Evolutionary conservation across 2,797 vertebrate genomes (phyloP), one percentile per base, ranked within the genome.

Genomic region (Ceyx erithaca): DNA sequence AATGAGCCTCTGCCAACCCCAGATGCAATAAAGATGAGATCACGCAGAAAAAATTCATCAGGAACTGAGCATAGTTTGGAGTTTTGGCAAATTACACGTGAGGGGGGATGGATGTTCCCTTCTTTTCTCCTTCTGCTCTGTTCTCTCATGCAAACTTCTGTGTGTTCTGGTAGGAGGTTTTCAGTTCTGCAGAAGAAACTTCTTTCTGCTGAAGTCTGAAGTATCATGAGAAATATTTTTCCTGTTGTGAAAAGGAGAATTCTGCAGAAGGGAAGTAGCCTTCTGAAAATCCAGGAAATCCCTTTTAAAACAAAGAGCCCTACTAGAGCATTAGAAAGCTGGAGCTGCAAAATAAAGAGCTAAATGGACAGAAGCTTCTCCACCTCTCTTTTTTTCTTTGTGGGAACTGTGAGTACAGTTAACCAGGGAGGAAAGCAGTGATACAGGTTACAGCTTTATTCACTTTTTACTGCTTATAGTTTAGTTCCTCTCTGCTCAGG

Each of bases 1-100:
- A 77, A 85, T 52, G 66, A 87, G n/a, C 0, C 6, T 93, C 26
- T 83, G 95, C 76, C 83, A 89, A 88, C 92, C 48, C 35, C 58
- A 80, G 62, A 93, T 87, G 64, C 64, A 80, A 1, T 62, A 78
- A 71, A 21, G 80, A 80, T 91, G 93, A 94, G 82, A 76, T 94
- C 77, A 87, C 59, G 73, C 80, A 95, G 67, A 86, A 92, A 85
- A 90, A 92, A 45, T 63, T 40, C 7, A 71, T 75, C 58, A 31
- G 88, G 55, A 87, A 17, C 79, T 69, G 30, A 93, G 64, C 76
- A 21, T 89, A 85, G 66, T 82, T 92, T 51, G 18, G 61, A 62
- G 22, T 93, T 85, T 55, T 80, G 66, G 58, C 78, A 92, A 22
- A 30, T 82, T 82, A 48, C 2, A 3, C 75, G 72, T 72, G 40